A percentile compares a stretch with the other conserved stretches of the same genome.
phyloP scores from a whole-genome alignment of 2,888 invertebrate genomes.

The Drosophila maculinotata region DNA sequence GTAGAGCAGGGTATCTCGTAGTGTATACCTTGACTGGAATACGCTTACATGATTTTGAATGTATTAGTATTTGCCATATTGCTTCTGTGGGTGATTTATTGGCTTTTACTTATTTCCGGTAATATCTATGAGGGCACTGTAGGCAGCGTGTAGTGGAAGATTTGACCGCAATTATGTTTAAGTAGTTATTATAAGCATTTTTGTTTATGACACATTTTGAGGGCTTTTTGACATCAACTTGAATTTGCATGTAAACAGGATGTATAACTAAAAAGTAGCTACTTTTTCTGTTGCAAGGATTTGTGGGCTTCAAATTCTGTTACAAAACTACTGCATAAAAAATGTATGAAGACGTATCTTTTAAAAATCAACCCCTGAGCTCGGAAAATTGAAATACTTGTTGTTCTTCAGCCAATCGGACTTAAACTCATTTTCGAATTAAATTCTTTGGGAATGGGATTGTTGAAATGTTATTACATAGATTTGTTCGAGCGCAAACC shows the following conservation, averaged over 20 bases:
- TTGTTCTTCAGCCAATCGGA: background rate
- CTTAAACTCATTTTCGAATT: no score
- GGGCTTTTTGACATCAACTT: slow-evolving; percentile 39
- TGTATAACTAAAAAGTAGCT: background rate
- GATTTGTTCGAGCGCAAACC: slow-evolving; percentile 39
- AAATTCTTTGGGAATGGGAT: background rate
- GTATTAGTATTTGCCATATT: slow-evolving; percentile 49
- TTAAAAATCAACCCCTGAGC: background rate
- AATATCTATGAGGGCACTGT: slow-evolving; percentile 23
- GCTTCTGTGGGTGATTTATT: slow-evolving; percentile 80
- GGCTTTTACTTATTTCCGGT: slow-evolving; percentile 82
- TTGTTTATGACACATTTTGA: slow-evolving; percentile 38
- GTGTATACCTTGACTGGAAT: background rate
- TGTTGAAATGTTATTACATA: background rate
- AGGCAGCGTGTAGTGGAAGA: background rate
- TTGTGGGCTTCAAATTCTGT: no score
- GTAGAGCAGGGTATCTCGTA: slow-evolving; percentile 32
- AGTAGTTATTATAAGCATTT: slow-evolving; percentile 65
- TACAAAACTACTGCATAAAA: no score
- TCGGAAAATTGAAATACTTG: background rate
- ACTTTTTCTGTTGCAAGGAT: no score
- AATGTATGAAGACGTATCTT: no score
- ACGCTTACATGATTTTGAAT: slow-evolving; percentile 6
- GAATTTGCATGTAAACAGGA: slow-evolving; percentile 14
- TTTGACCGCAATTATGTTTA: slow-evolving; percentile 42